Evolutionary conservation across 1,140 invertebrate genomes (phyloP).

Genomic region (Anagrus nilaparvatae): DNA sequence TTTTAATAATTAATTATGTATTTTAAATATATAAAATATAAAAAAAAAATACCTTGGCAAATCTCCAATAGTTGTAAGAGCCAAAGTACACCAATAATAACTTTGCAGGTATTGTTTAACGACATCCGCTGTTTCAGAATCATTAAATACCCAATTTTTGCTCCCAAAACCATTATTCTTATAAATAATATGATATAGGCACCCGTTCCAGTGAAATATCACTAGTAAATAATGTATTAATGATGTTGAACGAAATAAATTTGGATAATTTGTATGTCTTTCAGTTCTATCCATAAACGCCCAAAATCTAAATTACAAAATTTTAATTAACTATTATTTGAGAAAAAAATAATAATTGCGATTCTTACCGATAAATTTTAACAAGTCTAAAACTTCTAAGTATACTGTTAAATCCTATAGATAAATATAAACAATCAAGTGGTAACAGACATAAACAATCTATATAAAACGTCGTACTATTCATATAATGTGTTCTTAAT

Average conservation of each 20-base stretch:
- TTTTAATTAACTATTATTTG: background rate
- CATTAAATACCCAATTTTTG: slow-evolving; percentile 81
- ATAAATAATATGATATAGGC: slow-evolving; percentile 91
- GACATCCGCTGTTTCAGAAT: slow-evolving; percentile 73
- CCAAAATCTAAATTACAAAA: slow-evolving; percentile 61
- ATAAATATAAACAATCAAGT: slow-evolving; percentile 95
- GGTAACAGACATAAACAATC: slow-evolving; percentile 96
- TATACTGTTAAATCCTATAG: slow-evolving; percentile 96
- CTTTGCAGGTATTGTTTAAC: slow-evolving; percentile 93
- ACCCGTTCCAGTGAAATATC: slow-evolving; percentile 99
- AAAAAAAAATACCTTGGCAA: slow-evolving; percentile 33
- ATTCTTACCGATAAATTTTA: slow-evolving; percentile 77
- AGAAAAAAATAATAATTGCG: slow-evolving; percentile 9
- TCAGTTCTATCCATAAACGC: slow-evolving; percentile 97
- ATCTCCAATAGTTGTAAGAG: slow-evolving; percentile 81
- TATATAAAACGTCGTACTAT: slow-evolving; percentile 97
- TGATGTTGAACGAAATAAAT: slow-evolving; percentile 88
- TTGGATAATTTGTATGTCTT: slow-evolving; percentile 96
- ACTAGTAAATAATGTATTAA: slow-evolving; percentile 94
- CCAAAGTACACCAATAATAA: slow-evolving; percentile 96
- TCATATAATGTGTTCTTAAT: slow-evolving; percentile 94
- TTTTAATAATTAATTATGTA: background rate
- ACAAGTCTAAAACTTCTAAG: slow-evolving; percentile 92
- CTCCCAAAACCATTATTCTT: slow-evolving; percentile 89
- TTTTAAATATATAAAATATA: background rate